Conservation (phyloP, 2,113 vertebrate genomes). For the Psilopogon haemacephalus region DNA sequence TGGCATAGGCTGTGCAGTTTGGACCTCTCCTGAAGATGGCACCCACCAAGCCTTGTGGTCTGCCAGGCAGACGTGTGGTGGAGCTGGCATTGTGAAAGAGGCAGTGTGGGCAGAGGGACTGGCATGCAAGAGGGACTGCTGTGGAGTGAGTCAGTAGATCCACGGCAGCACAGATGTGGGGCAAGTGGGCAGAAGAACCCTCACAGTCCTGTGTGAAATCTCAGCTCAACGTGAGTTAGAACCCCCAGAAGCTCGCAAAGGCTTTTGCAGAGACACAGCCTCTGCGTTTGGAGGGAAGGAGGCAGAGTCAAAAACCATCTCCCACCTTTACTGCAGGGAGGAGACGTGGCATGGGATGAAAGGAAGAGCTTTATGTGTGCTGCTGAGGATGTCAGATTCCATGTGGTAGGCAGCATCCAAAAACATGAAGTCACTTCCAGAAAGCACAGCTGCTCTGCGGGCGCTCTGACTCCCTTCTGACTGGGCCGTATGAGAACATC, state of each 20-base stretch:
- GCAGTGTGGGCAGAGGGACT: background rate
- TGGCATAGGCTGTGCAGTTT: background rate
- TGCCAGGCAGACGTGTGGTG: background rate
- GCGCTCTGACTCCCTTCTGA: conserved; percentile 49
- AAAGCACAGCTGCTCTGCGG: conserved; percentile 53
- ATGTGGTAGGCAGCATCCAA: conserved; percentile 39
- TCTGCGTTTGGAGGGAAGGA: background rate
- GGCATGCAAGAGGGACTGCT: background rate
- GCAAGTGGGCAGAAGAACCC: background rate
- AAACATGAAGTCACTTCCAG: conserved; percentile 59
- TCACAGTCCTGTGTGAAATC: background rate
- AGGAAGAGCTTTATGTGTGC: conserved; percentile 61
- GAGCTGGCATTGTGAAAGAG: background rate
- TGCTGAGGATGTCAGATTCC: conserved; percentile 51
- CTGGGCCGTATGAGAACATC: conserved; percentile 27
- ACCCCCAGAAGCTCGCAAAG: background rate
- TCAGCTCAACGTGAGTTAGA: background rate
- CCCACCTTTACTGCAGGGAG: conserved; percentile 19
- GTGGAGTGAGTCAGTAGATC: background rate
- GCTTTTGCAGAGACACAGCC: background rate
- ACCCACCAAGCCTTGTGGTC: background rate
- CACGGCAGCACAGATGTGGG: background rate
- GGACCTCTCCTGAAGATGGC: background rate
- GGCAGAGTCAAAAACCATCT: conserved; percentile 2
- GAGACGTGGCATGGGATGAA: conserved; percentile 47